phyloP scores from a whole-genome alignment of 2,888 invertebrate species.

The Gibbula magus region DNA sequence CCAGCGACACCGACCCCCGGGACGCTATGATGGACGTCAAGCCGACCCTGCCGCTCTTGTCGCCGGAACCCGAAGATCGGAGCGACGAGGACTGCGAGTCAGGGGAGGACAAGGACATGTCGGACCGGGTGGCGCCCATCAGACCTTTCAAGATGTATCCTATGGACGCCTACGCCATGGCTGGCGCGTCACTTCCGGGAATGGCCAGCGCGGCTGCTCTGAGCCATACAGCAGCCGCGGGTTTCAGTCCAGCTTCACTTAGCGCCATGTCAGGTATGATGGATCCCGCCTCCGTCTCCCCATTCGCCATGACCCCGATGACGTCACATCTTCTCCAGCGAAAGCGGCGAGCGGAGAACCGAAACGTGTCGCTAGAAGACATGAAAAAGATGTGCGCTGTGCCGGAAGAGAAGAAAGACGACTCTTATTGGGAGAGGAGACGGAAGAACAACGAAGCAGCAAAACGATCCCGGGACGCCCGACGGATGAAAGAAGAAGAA shows the following conservation, averaged over 20 bases:
- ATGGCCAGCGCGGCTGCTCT: slow-evolving; percentile 35
- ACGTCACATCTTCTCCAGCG: slow-evolving; percentile 65
- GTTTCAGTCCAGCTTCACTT: slow-evolving; percentile 50
- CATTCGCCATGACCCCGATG: slow-evolving; percentile 61
- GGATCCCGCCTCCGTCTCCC: slow-evolving; percentile 46
- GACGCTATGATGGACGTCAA: slow-evolving; percentile 38
- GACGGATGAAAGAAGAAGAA: slow-evolving; percentile 66
- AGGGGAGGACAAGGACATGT: neutral
- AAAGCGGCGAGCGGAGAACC: slow-evolving; percentile 62
- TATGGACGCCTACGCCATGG: slow-evolving; percentile 51
- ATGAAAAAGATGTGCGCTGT: slow-evolving; percentile 56
- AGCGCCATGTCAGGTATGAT: slow-evolving; percentile 34
- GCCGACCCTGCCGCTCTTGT: slow-evolving; percentile 29
- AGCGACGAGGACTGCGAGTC: neutral
- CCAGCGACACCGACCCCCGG: slow-evolving; percentile 45
- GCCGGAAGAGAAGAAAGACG: slow-evolving; percentile 64
- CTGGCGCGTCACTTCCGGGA: slow-evolving; percentile 43
- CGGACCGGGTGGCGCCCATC: neutral
- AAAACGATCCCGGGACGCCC: slow-evolving; percentile 63
- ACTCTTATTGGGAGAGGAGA: slow-evolving; percentile 65
- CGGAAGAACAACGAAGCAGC: slow-evolving; percentile 69
- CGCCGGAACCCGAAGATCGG: neutral
- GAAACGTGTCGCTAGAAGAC: slow-evolving; percentile 36
- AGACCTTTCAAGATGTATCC: slow-evolving; percentile 65
- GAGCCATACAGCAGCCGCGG: slow-evolving; percentile 24